Evolutionary conservation across 1,140 invertebrate genomes (phyloP), one percentile per base, ranked within the genome.

Genomic region (Bathynomus jamesi): DNA sequence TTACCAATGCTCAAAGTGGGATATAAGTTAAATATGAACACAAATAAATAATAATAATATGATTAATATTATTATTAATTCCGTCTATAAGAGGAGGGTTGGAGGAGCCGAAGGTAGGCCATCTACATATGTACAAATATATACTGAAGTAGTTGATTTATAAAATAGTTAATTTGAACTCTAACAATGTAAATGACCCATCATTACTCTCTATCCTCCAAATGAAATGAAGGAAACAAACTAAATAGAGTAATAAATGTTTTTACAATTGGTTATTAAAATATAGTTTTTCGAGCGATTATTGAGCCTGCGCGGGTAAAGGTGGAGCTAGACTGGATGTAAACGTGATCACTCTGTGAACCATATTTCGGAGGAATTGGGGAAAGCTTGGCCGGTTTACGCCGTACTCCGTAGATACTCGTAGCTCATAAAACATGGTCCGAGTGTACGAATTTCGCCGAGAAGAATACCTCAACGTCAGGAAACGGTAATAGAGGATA

Each of bases 401-500:
- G 24, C 86, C 77, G 21, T 82, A 80, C 80, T 92, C 89, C 10
- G 86, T 82, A 5, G 85, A 79, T 60, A 88, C 79, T 46, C 90
- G 85, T 68, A 93, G 80, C 81, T 95, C 93, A 67, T 86, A 85
- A 83, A 95, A 96, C 81, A 94, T 89, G 76, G 91, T 92, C 74
- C 93, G 88, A 27, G 92, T 96, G 83, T 95, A 96, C 0, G 95
- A 95, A 87, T 99, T 99, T 78, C 96, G 89, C 70, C 92, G 87
- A 5, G 95, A 98, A 40, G 89, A 84, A 83, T 98, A 95, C 64
- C 96, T 88, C 79, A 95, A 83, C 61, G 88, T 87, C 71, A 98
- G 83, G 83, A 98, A 98, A 79, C 96, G 92, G 83, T 96, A 98
- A 84, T 98, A 99, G 64, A 96, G 87, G 81, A 98, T 91, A 40